Conservation (phyloP, 1,140 invertebrate species). For the Lysiphlebus fabarum region DNA sequence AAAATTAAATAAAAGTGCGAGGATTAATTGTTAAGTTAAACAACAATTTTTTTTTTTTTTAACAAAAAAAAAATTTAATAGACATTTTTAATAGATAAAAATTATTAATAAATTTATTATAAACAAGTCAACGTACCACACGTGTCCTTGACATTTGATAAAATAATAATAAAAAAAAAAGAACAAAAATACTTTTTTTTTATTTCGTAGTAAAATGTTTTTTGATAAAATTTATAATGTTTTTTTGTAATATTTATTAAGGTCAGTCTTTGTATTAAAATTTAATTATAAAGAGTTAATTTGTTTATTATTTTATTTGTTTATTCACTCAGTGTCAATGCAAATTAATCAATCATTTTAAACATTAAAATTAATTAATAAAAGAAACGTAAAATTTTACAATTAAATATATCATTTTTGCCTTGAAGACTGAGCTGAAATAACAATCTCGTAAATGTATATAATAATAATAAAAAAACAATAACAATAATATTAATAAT, state of each 20-base stretch:
- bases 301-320: not conserved
- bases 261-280: not conserved
- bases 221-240: not conserved
- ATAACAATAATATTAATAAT: slow-evolving; percentile 12
- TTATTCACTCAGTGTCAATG: not conserved
- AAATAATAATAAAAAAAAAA: too few species aligned
- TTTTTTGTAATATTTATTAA: too few species aligned
- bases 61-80: too few species aligned
- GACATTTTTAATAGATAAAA: too few species aligned
- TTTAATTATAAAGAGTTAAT: too few species aligned
- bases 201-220: not conserved
- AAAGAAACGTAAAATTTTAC: not conserved
- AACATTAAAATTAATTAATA: not conserved
- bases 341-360: not conserved
- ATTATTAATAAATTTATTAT: too few species aligned
- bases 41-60: too few species aligned
- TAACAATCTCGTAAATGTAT: slow-evolving; percentile 2
- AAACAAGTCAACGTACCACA: too few species aligned
- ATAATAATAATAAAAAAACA: slow-evolving; percentile 12
- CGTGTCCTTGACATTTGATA: too few species aligned
- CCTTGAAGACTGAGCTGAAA: slow-evolving; percentile 22
- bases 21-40: too few species aligned
- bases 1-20: too few species aligned
- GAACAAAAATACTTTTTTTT: not conserved
- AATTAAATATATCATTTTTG: slow-evolving; percentile 9